phyloP scores from a whole-genome alignment of 2,113 vertebrate species.

The Pseudorhombus dupliciocellatus region DNA sequence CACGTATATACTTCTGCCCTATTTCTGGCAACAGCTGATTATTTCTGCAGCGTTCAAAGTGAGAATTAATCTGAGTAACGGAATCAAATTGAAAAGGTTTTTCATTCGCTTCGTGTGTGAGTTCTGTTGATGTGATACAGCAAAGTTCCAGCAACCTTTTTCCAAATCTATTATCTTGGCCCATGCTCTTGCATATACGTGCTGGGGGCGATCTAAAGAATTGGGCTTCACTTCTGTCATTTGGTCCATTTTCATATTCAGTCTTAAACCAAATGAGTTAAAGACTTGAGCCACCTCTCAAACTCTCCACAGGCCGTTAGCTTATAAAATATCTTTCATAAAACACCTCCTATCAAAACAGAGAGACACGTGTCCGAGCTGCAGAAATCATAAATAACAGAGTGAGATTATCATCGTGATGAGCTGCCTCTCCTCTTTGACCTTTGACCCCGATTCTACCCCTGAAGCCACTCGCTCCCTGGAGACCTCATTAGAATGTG shows the following conservation, averaged over 20 bases:
- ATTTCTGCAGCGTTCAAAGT: constrained; percentile 58
- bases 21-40: constrained; percentile 62
- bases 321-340: too few species aligned
- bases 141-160: neutral
- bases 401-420: constrained; percentile 46
- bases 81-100: constrained; percentile 38
- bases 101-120: constrained; percentile 15
- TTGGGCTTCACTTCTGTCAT: too few species aligned
- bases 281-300: neutral
- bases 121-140: constrained; percentile 16
- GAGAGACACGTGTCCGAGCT: constrained; percentile 2
- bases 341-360: constrained; percentile 4
- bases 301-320: neutral
- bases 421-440: constrained; percentile 7
- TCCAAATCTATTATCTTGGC: too few species aligned
- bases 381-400: constrained; percentile 28
- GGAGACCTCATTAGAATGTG: constrained; percentile 59
- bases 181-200: too few species aligned
- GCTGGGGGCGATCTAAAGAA: too few species aligned
- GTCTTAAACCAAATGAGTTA: neutral
- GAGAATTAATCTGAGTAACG: constrained; percentile 57
- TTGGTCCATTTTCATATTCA: too few species aligned
- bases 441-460: constrained; percentile 46
- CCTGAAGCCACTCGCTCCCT: constrained; percentile 22
- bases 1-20: constrained; percentile 57